These are phyloP conservation scores for Gallinago undulata DNA, from an alignment of 2,113 vertebrate genomes.

Conservation along the genomic window DNA sequence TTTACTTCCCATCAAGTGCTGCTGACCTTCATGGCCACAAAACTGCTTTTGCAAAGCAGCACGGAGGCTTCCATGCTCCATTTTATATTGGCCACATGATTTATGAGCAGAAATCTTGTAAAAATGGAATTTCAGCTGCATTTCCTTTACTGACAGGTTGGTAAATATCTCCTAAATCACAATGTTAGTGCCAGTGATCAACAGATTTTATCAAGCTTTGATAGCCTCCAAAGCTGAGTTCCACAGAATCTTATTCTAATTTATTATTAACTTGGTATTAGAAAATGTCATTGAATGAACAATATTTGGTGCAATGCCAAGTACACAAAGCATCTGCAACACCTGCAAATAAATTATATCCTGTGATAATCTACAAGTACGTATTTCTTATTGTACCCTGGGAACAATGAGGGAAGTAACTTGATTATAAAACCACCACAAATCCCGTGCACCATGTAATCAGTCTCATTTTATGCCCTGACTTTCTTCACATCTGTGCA, in stretches of 20 bases:
- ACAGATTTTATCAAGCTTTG: not conserved
- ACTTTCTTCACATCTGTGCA: not conserved
- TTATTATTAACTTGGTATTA: slow-evolving; percentile 25
- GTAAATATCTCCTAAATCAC: slow-evolving; percentile 25
- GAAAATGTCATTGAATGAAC: slow-evolving; percentile 14
- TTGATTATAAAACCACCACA: not conserved
- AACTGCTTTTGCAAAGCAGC: not conserved
- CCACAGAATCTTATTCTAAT: slow-evolving; percentile 11
- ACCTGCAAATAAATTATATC: not conserved
- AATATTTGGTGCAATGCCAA: not conserved
- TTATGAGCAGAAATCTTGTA: slow-evolving; percentile 13
- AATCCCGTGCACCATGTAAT: not conserved
- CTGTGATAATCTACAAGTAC: not conserved
- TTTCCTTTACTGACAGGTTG: not conserved
- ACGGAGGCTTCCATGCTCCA: not conserved
- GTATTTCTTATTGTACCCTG: not conserved
- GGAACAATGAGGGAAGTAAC: not conserved
- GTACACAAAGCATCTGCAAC: not conserved
- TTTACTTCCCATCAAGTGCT: not conserved
- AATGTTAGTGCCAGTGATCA: not conserved
- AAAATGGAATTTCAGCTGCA: not conserved
- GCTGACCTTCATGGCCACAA: not conserved
- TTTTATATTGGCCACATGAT: not conserved
- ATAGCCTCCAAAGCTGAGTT: not conserved
- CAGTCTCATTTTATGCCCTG: not conserved